These are phyloP conservation scores for Lasioglossum leucozonium DNA, from an alignment of 2,888 invertebrate species.

Conservation along the genomic window DNA sequence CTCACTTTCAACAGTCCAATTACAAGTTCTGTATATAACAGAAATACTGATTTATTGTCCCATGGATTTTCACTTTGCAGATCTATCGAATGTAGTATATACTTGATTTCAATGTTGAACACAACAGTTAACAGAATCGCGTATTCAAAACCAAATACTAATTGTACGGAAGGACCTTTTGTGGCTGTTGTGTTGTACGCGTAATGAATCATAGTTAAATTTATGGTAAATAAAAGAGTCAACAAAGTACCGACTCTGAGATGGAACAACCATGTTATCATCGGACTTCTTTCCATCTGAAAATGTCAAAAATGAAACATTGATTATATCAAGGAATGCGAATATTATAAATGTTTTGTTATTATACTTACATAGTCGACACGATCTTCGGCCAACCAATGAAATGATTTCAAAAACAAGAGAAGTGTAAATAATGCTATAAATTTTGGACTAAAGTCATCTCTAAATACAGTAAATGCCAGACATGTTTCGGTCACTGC, in stretches of 20 bases:
- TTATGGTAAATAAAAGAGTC: conserved; percentile 91
- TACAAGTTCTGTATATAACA: conserved; percentile 97
- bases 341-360: neutral
- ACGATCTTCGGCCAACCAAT: conserved; percentile 99
- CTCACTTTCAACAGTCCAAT: conserved; percentile 93
- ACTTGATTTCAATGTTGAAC: conserved; percentile 96
- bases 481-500: conserved; percentile 99
- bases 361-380: conserved; percentile 96
- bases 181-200: conserved; percentile 96
- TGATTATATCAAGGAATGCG: neutral
- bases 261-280: conserved; percentile 98
- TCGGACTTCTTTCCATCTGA: conserved; percentile 99
- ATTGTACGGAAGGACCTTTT: conserved; percentile 98
- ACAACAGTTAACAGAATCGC: conserved; percentile 97
- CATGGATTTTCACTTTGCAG: conserved; percentile 96
- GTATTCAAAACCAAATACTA: conserved; percentile 99
- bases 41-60: conserved; percentile 99
- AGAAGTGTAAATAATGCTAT: conserved; percentile 98
- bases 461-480: conserved; percentile 99
- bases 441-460: conserved; percentile 99
- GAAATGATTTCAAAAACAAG: conserved; percentile 98
- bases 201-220: conserved; percentile 95
- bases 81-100: conserved; percentile 93
- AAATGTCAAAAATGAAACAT: conserved; percentile 45
- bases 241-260: conserved; percentile 94